Evolutionary conservation across 2,888 invertebrate species (phyloP), one percentile per base, ranked within the genome.

Genomic region (Listrodromus nycthemerus): DNA sequence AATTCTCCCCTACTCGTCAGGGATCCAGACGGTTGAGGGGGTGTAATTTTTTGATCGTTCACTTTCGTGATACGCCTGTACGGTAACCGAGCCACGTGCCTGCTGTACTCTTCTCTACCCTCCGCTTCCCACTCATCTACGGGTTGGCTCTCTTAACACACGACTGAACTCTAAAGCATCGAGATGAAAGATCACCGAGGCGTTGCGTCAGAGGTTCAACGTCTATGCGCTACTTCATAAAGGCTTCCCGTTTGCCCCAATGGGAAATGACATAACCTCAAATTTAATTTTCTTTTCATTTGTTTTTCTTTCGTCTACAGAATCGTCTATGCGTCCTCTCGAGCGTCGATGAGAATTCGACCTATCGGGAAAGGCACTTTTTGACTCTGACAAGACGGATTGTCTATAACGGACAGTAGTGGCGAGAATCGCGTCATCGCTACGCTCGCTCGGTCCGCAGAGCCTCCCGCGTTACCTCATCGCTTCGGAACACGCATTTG

Each of bases 391-490:
- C 58, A 24, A 16, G 13, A 13, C 61, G 52, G 55, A 55, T 50
- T 73, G 30, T 77, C 58, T 70, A 48, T 37, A 67, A 19, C 48
- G 61, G 71, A 50, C 71, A 63, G 76, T 69, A 61, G 74, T 24
- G 58, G 41, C 52, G 71, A 77, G 73, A 66, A 87, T 86, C 82
- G 82, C 87, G 85, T 87, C 86, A 87, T 85, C 86, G 82, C 80
- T 82, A 52, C 69, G 69, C 81, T 82, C 80, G 79, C 75, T 65
- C 66, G 24, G n/a, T 52, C 50, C 16, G 52, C 48, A 45, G 30
- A 27, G 19, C 33, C 65, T 65, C 71, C 67, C 67, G 80, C 80
- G 45, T 84, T 86, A 85, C 87, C 86, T 80, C 86, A 83, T 85
- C 58, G 82, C 73, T 73, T 71, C 76, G 55, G 77, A 65, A 79